A percentile compares a stretch with the other conserved stretches of the same genome.
Evolutionary conservation across 2,888 invertebrate genomes (phyloP).

Genomic region (Cheilosia impressa): DNA sequence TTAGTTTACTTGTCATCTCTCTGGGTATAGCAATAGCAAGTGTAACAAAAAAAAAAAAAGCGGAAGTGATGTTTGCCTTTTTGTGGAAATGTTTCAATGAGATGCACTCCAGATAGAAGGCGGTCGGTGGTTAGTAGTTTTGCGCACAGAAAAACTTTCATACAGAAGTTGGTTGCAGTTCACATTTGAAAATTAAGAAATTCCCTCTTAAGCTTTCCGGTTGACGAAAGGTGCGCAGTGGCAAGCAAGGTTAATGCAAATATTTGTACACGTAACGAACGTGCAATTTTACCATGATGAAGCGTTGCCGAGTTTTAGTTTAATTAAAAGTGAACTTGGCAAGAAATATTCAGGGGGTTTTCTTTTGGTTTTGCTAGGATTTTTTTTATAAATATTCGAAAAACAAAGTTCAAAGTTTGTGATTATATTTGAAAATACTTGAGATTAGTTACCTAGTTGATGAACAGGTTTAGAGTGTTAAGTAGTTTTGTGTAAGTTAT

Average conservation of each 20-base stretch:
- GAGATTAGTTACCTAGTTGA: neutral
- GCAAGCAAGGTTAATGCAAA: slow-evolving; percentile 48
- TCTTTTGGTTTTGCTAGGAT: too few relatives aligned
- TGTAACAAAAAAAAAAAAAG: neutral
- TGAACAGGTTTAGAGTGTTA: neutral
- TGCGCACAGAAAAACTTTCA: slow-evolving; percentile 24
- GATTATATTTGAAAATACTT: neutral
- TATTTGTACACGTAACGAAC: slow-evolving; percentile 69
- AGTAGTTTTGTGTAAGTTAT: too few relatives aligned
- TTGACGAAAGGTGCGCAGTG: slow-evolving; percentile 22
- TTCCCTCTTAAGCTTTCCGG: slow-evolving; percentile 8
- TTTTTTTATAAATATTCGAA: neutral
- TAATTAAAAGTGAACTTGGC: slow-evolving; percentile 64
- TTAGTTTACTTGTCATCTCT: slow-evolving; percentile 53
- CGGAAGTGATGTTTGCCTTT: slow-evolving; percentile 36
- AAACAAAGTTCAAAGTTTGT: neutral
- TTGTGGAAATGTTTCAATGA: slow-evolving; percentile 49
- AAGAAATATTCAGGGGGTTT: slow-evolving; percentile 10
- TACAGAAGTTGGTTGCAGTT: slow-evolving; percentile 13
- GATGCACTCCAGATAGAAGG: slow-evolving; percentile 10
- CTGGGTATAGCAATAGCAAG: neutral
- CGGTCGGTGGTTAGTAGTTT: neutral
- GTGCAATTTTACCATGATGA: slow-evolving; percentile 53
- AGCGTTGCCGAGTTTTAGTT: slow-evolving; percentile 54
- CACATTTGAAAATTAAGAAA: slow-evolving; percentile 61